Base-by-base conservation (phyloP, 2,113 vertebrate genomes). In the Anas platyrhynchos region DNA sequence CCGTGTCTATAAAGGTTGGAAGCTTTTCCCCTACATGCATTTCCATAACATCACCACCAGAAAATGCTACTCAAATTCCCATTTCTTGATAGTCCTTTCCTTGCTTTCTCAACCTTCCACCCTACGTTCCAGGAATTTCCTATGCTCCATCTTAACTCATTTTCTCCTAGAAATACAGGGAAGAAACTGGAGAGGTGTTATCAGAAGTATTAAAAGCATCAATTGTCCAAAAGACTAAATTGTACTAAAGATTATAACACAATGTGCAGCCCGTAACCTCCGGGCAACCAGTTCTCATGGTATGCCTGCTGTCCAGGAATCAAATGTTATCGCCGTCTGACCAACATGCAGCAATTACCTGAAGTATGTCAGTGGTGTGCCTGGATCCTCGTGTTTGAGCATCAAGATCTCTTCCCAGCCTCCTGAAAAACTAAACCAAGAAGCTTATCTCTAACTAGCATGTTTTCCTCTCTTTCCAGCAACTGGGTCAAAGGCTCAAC, bases 351-450 rank as follows among this genome's bases (percentile, higher is more conserved):
- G 21, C 21, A 55, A 69, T 36, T 59, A 67, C 92, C 73, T 25
- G 8, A 66, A 91, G 83, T 23, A 41, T 1, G 0, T 23, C 4
- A 5, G 1, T 13, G 25, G 11, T 21, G 20, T 5, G 21, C 25
- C 83, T 86, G 54, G 16, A 13, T 84, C 81, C 0, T 0, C 25
- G 3, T 6, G 8, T 48, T 23, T 38, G 44, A n/a, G 32, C 3
- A 6, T 38, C 46, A 77, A 68, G 90, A 81, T 13, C 44, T 43
- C 52, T 58, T 74, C 56, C 65, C 31, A 84, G 11, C 27, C 34
- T 73, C 34, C 83, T 48, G 21, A 94, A 71, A 95, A 83, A 36
- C 4, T 31, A 83, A 85, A 80, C 25, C n/a, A 86, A 73, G 44
- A 48, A 77, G 76, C 20, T 80, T 58, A 22, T 43, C 59, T 73